These are phyloP conservation scores for Drosophila sordidapex DNA, from an alignment of 2,888 invertebrate genomes.

Conservation along the genomic window DNA sequence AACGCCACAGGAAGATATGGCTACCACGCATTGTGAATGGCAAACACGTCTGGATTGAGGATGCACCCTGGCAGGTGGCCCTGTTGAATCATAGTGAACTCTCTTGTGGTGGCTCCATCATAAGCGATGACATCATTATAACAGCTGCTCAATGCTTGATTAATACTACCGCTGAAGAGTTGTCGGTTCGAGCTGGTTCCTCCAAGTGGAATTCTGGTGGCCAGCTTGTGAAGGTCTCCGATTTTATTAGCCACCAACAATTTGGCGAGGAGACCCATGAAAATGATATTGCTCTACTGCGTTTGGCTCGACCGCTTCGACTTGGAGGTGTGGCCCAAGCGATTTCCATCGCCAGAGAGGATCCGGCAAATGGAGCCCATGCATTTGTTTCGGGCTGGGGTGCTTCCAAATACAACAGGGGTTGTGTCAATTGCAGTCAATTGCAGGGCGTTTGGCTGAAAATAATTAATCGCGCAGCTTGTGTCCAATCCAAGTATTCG, in stretches of 20 bases:
- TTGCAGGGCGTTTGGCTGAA: constrained; percentile 1
- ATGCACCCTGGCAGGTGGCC: constrained; percentile 22
- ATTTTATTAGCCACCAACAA: constrained; percentile 3
- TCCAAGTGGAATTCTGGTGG: constrained; percentile 15
- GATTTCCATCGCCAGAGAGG: constrained; percentile 2
- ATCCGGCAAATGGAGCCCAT: background rate
- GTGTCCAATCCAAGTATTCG: constrained; percentile 5
- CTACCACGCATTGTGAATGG: constrained; percentile 18
- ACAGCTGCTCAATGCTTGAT: constrained; percentile 23
- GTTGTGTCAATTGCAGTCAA: background rate
- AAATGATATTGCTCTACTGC: constrained; percentile 19
- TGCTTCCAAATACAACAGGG: background rate
- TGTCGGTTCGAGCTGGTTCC: constrained; percentile 26
- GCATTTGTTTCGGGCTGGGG: constrained; percentile 30
- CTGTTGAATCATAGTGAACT: background rate
- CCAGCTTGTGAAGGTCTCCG: constrained; percentile 7
- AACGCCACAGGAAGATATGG: background rate
- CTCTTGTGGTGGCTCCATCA: constrained; percentile 23
- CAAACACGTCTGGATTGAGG: background rate
- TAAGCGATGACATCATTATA: constrained; percentile 8
- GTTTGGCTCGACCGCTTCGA: background rate
- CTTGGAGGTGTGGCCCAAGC: background rate
- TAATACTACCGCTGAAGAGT: background rate
- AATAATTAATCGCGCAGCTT: background rate
- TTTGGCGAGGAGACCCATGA: background rate